Percentiles rank a stretch among this genome's conserved stretches.
phyloP scores from a whole-genome alignment of 2,888 invertebrate species.

The Priocnemis perturbator region DNA sequence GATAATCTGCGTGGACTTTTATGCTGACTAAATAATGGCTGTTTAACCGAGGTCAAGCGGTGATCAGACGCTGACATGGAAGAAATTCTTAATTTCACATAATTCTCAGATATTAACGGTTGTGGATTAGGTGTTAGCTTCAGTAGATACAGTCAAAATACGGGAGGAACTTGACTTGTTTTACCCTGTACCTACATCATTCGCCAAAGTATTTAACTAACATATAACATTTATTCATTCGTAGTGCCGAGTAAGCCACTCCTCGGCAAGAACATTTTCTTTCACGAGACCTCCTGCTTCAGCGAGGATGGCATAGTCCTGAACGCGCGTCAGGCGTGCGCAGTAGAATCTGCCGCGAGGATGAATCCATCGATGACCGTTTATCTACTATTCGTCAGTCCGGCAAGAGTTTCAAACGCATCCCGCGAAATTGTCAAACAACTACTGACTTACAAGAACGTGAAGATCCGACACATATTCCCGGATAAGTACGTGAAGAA shows the following conservation, averaged over 20 bases:
- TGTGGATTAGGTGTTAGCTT: too few relatives aligned
- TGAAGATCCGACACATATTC: slow-evolving; percentile 77
- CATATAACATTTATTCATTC: too few relatives aligned
- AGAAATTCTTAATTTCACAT: too few relatives aligned
- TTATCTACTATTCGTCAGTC: slow-evolving; percentile 78
- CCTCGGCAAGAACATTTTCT: slow-evolving; percentile 79
- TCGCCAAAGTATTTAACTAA: too few relatives aligned
- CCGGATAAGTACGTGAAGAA: slow-evolving; percentile 76
- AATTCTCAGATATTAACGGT: too few relatives aligned
- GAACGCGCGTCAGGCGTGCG: slow-evolving; percentile 80
- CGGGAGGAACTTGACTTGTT: too few relatives aligned
- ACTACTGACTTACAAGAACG: slow-evolving; percentile 76
- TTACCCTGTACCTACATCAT: too few relatives aligned
- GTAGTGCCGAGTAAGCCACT: slow-evolving; percentile 43
- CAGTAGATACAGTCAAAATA: too few relatives aligned
- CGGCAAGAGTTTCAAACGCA: slow-evolving; percentile 66
- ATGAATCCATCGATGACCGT: slow-evolving; percentile 79
- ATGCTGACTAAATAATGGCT: too few relatives aligned
- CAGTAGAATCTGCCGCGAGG: slow-evolving; percentile 82
- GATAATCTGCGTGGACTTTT: too few relatives aligned
- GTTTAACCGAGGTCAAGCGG: too few relatives aligned
- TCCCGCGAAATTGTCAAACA: slow-evolving; percentile 67
- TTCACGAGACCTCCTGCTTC: slow-evolving; percentile 82
- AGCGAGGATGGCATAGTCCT: slow-evolving; percentile 74
- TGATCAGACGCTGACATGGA: too few relatives aligned